Evolutionary conservation across 2,888 invertebrate species (phyloP).

Genomic region (Drosophila pseudotalamancana): DNA sequence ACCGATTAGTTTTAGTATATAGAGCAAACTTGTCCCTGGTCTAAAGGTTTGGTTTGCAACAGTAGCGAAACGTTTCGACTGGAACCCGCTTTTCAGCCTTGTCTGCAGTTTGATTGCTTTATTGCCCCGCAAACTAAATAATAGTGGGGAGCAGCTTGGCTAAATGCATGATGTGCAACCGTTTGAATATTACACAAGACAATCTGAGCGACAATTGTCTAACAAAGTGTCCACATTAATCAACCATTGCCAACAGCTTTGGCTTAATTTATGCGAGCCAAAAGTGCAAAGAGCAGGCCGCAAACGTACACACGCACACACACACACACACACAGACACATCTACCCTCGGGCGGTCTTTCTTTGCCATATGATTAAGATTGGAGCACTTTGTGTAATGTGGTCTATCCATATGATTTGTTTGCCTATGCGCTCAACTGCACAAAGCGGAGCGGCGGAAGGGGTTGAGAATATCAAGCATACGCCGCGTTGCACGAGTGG

Average conservation of each 20-base stretch:
- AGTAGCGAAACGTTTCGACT: no score
- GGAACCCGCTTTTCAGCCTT: not conserved
- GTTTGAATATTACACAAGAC: slow-evolving; percentile 64
- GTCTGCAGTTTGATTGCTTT: not conserved
- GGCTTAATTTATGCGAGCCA: slow-evolving; percentile 68
- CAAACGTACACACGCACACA: not conserved
- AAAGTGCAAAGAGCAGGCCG: slow-evolving; percentile 71
- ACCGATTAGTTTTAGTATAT: no score
- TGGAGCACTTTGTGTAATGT: slow-evolving; percentile 27
- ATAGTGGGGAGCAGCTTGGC: not conserved
- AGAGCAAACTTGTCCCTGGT: no score
- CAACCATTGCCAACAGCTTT: slow-evolving; percentile 59
- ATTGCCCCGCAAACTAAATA: not conserved
- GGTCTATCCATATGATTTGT: slow-evolving; percentile 37
- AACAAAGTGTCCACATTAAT: slow-evolving; percentile 60
- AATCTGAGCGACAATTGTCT: slow-evolving; percentile 50
- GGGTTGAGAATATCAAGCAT: slow-evolving; percentile 65
- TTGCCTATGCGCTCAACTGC: slow-evolving; percentile 41
- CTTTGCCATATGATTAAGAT: slow-evolving; percentile 24
- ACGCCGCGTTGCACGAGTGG: slow-evolving; percentile 61
- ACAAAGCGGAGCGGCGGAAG: slow-evolving; percentile 26
- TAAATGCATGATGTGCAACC: slow-evolving; percentile 58
- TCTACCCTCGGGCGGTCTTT: not conserved
- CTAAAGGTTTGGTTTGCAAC: not conserved
- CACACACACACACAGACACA: not conserved